Evolutionary conservation across 37 sponge, comb jelly and placozoan genomes (phyloP), one percentile per base, ranked within the genome.

Genomic region (Ianthella basta): DNA sequence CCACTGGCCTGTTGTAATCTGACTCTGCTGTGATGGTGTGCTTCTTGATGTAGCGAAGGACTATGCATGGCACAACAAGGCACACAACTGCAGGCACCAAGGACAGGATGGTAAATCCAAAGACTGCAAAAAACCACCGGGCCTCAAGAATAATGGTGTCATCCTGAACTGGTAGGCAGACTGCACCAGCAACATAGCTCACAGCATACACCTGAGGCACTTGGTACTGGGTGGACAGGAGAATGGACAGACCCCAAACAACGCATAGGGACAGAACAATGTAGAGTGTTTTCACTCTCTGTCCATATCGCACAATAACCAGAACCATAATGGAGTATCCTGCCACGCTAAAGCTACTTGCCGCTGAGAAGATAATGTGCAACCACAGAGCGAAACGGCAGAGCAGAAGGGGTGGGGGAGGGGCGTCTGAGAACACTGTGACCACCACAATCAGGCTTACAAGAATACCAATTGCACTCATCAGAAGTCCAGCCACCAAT

Each of bases 201-300:
- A 64, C 66, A 20, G 66, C 66, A 16, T 64, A 64, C 20, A 64
- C 66, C 20, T 64, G 20, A 64, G 66, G 66, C n/a, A n/a, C n/a
- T n/a, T n/a, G n/a, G n/a, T n/a, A n/a, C n/a, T n/a, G n/a, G n/a
- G n/a, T n/a, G n/a, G n/a, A n/a, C n/a, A n/a, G n/a, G n/a, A n/a
- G n/a, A n/a, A n/a, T n/a, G n/a, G n/a, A n/a, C n/a, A n/a, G n/a
- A n/a, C n/a, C n/a, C n/a, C n/a, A n/a, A n/a, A n/a, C n/a, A n/a
- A n/a, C n/a, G n/a, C n/a, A n/a, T n/a, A n/a, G n/a, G n/a, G n/a
- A n/a, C n/a, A n/a, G n/a, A n/a, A n/a, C n/a, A n/a, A n/a, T n/a
- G n/a, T n/a, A n/a, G n/a, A n/a, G n/a, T n/a, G n/a, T n/a, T n/a
- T n/a, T n/a, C n/a, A n/a, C n/a, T n/a, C n/a, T n/a, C n/a, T n/a